These are phyloP conservation scores for Phylloscopus collybita DNA, from an alignment of 2,797 vertebrate genomes.

Conservation along the genomic window DNA sequence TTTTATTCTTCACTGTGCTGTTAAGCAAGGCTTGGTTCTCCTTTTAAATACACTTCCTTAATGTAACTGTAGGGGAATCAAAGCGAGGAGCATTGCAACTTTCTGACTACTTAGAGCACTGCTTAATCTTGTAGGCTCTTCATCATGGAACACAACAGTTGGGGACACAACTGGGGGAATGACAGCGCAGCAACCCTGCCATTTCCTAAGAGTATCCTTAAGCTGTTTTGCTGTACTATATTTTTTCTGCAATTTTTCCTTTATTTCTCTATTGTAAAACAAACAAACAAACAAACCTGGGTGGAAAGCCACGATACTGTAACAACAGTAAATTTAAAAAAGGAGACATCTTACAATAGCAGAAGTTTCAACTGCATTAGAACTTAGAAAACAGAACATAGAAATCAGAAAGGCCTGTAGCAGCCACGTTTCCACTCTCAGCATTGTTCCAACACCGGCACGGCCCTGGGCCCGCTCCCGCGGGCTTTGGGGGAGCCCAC, in stretches of 20 bases:
- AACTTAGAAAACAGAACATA: too few relatives aligned
- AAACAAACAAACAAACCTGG: not conserved
- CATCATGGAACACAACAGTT: not conserved
- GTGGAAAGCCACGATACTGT: not conserved
- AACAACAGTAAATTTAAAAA: not conserved
- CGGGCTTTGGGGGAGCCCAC: not conserved
- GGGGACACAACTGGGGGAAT: not conserved
- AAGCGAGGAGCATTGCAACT: not conserved
- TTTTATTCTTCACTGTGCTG: not conserved
- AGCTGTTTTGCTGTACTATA: not conserved
- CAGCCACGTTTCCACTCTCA: not conserved
- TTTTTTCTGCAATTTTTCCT: not conserved
- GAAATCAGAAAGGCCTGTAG: not conserved
- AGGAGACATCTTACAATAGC: not conserved
- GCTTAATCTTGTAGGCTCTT: not conserved
- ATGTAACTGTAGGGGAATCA: not conserved
- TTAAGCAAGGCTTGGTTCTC: not conserved
- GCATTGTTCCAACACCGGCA: too few relatives aligned
- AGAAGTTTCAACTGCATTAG: not conserved
- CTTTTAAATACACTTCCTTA: not conserved
- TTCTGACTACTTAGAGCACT: not conserved
- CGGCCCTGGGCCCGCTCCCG: not conserved
- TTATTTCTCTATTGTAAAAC: not conserved
- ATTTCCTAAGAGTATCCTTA: not conserved
- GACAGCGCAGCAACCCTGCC: not conserved